Evolutionary conservation across 1,140 invertebrate genomes (phyloP), one percentile per base, ranked within the genome.

Genomic region (Halictus rubicundus): DNA sequence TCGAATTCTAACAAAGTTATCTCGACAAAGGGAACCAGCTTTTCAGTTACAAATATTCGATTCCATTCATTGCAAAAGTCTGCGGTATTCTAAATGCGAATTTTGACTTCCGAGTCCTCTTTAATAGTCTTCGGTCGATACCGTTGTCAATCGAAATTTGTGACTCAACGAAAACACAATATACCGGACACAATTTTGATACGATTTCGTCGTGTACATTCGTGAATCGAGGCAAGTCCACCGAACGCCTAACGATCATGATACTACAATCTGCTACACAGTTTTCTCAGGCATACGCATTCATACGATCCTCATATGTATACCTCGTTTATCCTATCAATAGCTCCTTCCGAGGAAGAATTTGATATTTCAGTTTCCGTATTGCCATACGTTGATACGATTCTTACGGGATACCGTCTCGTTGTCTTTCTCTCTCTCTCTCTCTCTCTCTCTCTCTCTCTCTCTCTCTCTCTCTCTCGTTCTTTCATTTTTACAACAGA

Each of bases 341-440:
- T 63, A 25, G 42, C 49, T 19, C 21, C 63, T n/a, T n/a, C n/a
- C 25, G 16, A 42, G 19, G 32, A 19, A 69, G 68, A 59, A 65
- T 69, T 49, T 81, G 69, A 80, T 71, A 74, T 68, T 78, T 70
- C 63, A 81, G 57, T 54, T 61, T 64, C 27, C 76, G 72, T 85
- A 85, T 85, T 85, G 74, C 79, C 65, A 27, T 84, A 71, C 70
- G 60, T 68, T 37, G 66, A 70, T 69, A 63, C 52, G 68, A 72
- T 14, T 32, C 27, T 25, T 16, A 0, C 10, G 25, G 21, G 9
- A 12, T 14, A n/a, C 16, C 8, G 7, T n/a, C 16, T n/a, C 19
- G 16, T 60, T 4, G 49, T 60, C 0, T 25, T 9, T 39, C 46
- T 39, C 23, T 7, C 32, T 60, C 32, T 32, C 32, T 32, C 32